A percentile compares a stretch with the other conserved stretches of the same genome.
Evolutionary conservation across 1,140 invertebrate species (phyloP).

Genomic region (Drosophila subobscura): DNA sequence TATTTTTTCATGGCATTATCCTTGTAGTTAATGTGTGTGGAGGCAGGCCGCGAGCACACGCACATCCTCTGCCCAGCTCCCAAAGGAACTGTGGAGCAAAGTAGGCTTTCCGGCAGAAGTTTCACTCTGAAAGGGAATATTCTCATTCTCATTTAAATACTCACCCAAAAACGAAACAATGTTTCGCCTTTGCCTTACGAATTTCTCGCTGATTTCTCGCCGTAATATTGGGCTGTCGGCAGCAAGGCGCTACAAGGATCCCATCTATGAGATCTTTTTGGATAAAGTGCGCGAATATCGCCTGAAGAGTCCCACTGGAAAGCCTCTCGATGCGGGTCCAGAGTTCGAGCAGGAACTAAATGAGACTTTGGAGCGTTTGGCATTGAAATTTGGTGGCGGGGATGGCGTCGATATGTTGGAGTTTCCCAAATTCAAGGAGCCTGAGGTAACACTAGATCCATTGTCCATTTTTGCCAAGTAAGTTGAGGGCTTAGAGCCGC

Average conservation of each 20-base stretch:
- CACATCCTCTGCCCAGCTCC: constrained; percentile 14
- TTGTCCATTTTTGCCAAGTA: constrained; percentile 26
- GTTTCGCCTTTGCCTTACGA: background rate
- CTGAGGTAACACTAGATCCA: constrained; percentile 29
- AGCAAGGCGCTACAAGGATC: constrained; percentile 6
- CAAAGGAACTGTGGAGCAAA: constrained; percentile 36
- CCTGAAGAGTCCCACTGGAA: constrained; percentile 31
- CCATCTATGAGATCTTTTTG: constrained; percentile 22
- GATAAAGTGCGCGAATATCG: constrained; percentile 40
- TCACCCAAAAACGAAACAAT: constrained; percentile 8
- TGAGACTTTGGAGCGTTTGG: constrained; percentile 6
- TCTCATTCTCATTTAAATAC: background rate
- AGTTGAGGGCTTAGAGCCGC: background rate
- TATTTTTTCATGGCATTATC: constrained; percentile 76
- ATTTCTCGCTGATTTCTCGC: background rate
- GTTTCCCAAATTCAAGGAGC: constrained; percentile 41
- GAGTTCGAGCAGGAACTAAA: constrained; percentile 29
- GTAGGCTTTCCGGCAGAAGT: too few relatives aligned
- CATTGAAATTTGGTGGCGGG: constrained; percentile 21
- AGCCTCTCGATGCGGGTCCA: constrained; percentile 27
- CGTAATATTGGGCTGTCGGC: background rate
- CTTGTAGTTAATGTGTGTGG: constrained; percentile 72
- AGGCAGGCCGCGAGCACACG: constrained; percentile 49
- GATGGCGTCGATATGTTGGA: constrained; percentile 16
- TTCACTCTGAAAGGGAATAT: too few relatives aligned